Conservation (phyloP, 2,113 vertebrate species). For the Triplophysa tibetana region DNA sequence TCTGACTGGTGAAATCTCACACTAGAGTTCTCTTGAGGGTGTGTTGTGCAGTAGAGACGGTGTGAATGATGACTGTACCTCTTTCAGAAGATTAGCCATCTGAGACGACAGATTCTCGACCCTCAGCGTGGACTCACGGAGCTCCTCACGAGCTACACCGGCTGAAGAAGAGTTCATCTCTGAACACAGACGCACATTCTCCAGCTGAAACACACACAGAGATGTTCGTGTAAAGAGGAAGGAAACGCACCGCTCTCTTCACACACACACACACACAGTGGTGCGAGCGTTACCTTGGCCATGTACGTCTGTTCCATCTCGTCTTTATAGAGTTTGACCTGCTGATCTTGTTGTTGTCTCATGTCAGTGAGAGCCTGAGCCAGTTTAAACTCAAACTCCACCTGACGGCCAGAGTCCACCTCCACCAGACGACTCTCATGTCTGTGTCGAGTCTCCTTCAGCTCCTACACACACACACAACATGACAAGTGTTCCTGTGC, state of each 20-base stretch:
- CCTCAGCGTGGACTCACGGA: slow-evolving; percentile 78
- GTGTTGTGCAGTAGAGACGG: too few species aligned
- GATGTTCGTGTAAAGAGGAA: slow-evolving; percentile 33
- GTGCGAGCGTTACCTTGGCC: slow-evolving; percentile 71
- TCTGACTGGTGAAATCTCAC: too few species aligned
- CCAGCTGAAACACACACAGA: slow-evolving; percentile 72
- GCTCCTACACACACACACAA: slow-evolving; percentile 71
- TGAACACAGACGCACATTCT: slow-evolving; percentile 78
- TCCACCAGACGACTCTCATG: slow-evolving; percentile 80
- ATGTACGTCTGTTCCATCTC: slow-evolving; percentile 82
- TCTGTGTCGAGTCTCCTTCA: slow-evolving; percentile 80
- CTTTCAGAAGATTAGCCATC: slow-evolving; percentile 81
- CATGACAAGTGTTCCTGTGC: not conserved
- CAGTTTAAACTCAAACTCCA: slow-evolving; percentile 85
- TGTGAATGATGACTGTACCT: slow-evolving; percentile 67
- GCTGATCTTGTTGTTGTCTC: slow-evolving; percentile 81
- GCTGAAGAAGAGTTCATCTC: slow-evolving; percentile 82
- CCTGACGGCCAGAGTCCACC: slow-evolving; percentile 79
- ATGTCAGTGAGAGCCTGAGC: slow-evolving; percentile 81
- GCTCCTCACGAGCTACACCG: slow-evolving; percentile 80
- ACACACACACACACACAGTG: not conserved
- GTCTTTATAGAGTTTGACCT: slow-evolving; percentile 82
- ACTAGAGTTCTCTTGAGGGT: too few species aligned
- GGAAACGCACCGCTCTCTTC: slow-evolving; percentile 37
- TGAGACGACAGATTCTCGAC: slow-evolving; percentile 82